A percentile compares a stretch with the other conserved stretches of the same genome.
Conservation (phyloP, 35 echinoderm and acorn worm species). For the Apostichopus japonicus region DNA sequence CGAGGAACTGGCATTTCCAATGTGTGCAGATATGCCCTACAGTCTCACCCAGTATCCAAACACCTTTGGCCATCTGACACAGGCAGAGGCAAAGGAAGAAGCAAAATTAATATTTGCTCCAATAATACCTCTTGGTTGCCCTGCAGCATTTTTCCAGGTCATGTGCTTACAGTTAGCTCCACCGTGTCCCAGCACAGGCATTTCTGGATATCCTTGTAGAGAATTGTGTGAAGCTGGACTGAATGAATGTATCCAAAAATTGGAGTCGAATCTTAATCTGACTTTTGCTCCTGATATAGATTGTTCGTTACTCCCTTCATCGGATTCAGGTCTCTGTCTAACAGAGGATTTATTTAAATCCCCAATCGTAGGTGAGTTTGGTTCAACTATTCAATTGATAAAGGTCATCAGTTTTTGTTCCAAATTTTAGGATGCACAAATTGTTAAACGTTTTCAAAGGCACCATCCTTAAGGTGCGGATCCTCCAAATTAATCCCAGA, state of each 20-base stretch:
- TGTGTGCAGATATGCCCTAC: conserved; percentile 12
- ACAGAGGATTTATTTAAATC: neutral
- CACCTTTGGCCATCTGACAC: neutral
- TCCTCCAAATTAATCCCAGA: too few species aligned
- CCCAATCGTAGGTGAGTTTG: conserved; percentile 9
- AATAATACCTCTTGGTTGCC: neutral
- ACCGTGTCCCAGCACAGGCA: neutral
- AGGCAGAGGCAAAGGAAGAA: neutral
- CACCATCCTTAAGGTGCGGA: too few species aligned
- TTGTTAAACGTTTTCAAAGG: too few species aligned
- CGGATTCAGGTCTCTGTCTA: neutral
- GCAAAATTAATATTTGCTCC: too few species aligned
- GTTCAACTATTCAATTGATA: too few species aligned
- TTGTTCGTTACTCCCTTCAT: neutral
- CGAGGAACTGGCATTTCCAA: neutral
- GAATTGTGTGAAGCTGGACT: conserved; percentile 23
- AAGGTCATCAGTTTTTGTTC: too few species aligned
- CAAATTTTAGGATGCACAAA: too few species aligned
- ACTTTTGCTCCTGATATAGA: neutral
- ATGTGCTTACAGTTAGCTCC: conserved; percentile 24
- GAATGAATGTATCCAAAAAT: neutral
- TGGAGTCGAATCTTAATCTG: neutral
- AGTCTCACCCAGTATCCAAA: conserved; percentile 1
- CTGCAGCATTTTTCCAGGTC: conserved; percentile 27
- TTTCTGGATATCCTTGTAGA: neutral